These are phyloP conservation scores for Epistrophe eligans DNA, from an alignment of 2,888 invertebrate genomes.

Conservation along the genomic window DNA sequence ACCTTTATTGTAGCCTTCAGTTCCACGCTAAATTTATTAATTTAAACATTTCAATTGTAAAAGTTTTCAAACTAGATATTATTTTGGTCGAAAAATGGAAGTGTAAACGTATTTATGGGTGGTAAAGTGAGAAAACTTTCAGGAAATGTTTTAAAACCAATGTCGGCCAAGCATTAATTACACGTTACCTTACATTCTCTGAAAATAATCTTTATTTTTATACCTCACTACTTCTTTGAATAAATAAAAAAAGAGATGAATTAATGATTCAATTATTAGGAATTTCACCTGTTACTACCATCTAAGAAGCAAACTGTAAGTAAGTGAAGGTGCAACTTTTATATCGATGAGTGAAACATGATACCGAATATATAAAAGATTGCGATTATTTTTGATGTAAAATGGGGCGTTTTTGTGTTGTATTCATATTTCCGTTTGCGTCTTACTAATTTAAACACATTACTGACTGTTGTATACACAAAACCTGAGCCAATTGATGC, in stretches of 20 bases:
- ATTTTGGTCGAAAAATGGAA: not conserved
- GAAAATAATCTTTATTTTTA: slow-evolving; percentile 1
- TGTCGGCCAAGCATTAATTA: not conserved
- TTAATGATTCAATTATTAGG: not conserved
- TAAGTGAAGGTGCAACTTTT: slow-evolving; percentile 43
- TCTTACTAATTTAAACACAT: not conserved
- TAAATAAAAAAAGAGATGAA: not conserved
- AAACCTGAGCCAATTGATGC: slow-evolving; percentile 23
- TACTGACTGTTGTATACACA: slow-evolving; percentile 23
- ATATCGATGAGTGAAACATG: slow-evolving; percentile 19
- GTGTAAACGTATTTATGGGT: not conserved
- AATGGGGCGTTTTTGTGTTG: slow-evolving; percentile 66
- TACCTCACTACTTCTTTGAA: not conserved
- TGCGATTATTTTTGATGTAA: slow-evolving; percentile 25
- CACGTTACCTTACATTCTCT: slow-evolving; percentile 6
- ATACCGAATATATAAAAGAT: slow-evolving; percentile 31
- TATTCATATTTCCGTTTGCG: not conserved
- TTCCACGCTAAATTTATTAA: too few species aligned
- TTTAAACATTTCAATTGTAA: too few species aligned
- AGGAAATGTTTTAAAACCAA: not conserved
- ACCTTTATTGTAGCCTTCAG: too few species aligned
- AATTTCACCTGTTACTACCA: slow-evolving; percentile 33
- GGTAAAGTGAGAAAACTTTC: not conserved
- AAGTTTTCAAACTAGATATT: not conserved
- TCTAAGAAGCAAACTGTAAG: slow-evolving; percentile 11